Base-by-base conservation (phyloP, 2,888 invertebrate genomes). In the Vanessa cardui region DNA sequence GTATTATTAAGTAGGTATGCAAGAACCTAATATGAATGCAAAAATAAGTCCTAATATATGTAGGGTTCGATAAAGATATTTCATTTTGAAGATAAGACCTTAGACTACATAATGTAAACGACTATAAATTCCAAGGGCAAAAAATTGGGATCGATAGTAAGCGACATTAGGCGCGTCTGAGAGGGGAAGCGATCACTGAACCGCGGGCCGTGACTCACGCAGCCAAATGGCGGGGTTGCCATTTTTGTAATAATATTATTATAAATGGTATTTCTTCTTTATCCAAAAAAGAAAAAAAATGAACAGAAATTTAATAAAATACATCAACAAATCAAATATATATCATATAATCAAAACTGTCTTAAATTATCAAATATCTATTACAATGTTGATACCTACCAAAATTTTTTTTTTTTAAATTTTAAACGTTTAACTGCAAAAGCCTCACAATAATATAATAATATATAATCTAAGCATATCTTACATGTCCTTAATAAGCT, bases 151-250 rank as follows among this genome's bases (percentile, higher is more conserved):
- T 83, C 82, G 73, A 84, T 82, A 82, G 78, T 77, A 82, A 39
- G 78, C 78, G 76, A 72, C 81, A 82, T 82, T 76, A 74, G 78
- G 73, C 76, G 73, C 76, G 74, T 77, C 74, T 66, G 77, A 74
- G 76, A 74, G 73, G 72, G 73, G 76, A 56, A 70, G 58, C 66
- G 73, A 66, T 62, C 86, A 87, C 75, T 87, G 88, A 88, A 86
- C 88, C 76, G 73, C 58, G 65, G 76, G 78, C 77, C 71, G 65
- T 77, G 78, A 77, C 71, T 79, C 80, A 79, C 54, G 67, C 72
- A 60, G 63, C 49, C 18, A 64, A 66, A 49, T 39, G 31, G 54
- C 66, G 64, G 69, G 65, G 68, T 64, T 70, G 63, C 70, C 46
- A 64, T 56, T 31, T 54, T 31, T n/a, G 26, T 31, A 54, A 49